phyloP scores from a whole-genome alignment of 1,140 invertebrate species.

The Drosophila navojoa region DNA sequence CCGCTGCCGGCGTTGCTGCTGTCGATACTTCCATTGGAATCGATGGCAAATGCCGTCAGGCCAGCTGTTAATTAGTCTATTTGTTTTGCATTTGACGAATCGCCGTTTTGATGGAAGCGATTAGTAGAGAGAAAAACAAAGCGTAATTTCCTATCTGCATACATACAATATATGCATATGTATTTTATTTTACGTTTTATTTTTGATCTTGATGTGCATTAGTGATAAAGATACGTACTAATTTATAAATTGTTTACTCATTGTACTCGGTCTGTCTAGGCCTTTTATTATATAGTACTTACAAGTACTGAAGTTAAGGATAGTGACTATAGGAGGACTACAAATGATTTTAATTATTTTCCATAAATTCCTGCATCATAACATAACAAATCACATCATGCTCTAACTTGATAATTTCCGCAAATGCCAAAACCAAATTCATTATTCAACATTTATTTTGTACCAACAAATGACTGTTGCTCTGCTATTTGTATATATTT shows the following conservation, averaged over 20 bases:
- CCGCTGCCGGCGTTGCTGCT: background rate
- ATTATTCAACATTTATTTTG: constrained; percentile 34
- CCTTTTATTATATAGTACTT: too few relatives aligned
- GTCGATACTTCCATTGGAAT: constrained; percentile 6
- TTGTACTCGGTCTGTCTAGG: too few relatives aligned
- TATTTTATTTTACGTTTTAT: constrained; percentile 3
- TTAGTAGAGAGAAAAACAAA: constrained; percentile 11
- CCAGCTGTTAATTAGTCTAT: constrained; percentile 44
- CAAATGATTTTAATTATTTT: too few relatives aligned
- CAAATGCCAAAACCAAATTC: constrained; percentile 18
- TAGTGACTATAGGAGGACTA: too few relatives aligned
- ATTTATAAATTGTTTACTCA: too few relatives aligned
- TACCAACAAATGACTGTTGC: constrained; percentile 26
- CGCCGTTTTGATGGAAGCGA: constrained; percentile 14
- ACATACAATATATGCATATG: background rate
- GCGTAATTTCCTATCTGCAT: constrained; percentile 20
- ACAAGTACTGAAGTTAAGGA: too few relatives aligned
- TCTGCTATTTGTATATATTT: background rate
- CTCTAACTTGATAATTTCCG: background rate
- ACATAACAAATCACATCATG: too few relatives aligned
- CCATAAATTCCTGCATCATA: too few relatives aligned
- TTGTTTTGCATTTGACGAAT: constrained; percentile 33
- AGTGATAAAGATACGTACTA: background rate
- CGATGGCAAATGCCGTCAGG: constrained; percentile 17
- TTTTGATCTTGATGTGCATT: background rate